A percentile compares a stretch with the other conserved stretches of the same genome.
Evolutionary conservation across 2,888 invertebrate species (phyloP).

Genomic region (Danaus chrysippus): DNA sequence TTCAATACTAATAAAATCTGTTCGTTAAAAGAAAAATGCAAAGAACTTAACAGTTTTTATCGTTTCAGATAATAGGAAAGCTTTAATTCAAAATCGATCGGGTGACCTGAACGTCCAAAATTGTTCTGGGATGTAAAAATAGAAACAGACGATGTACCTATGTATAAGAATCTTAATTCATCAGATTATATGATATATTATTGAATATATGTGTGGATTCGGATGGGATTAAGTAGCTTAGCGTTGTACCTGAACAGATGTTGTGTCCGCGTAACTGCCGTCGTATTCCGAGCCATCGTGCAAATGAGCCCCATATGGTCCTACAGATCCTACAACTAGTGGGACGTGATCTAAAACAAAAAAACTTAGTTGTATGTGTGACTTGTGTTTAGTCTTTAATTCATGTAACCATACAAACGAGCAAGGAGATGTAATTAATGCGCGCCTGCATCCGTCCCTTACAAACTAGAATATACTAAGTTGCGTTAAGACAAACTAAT

Average conservation of each 20-base stretch:
- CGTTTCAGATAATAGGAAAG: conserved; percentile 31
- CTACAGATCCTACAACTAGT: conserved; percentile 91
- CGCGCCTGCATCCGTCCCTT: conserved; percentile 71
- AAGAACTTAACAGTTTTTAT: conserved; percentile 14
- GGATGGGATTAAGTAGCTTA: conserved; percentile 15
- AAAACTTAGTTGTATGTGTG: background rate
- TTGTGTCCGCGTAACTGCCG: conserved; percentile 87
- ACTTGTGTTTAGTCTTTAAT: no score
- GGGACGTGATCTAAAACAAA: conserved; percentile 60
- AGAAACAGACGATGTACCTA: conserved; percentile 38
- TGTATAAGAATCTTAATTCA: conserved; percentile 31
- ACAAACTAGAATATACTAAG: conserved; percentile 48
- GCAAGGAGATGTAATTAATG: conserved; percentile 61
- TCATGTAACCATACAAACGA: background rate
- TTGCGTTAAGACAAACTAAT: conserved; percentile 61
- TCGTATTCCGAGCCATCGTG: conserved; percentile 96
- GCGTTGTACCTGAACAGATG: conserved; percentile 75
- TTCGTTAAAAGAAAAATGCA: conserved; percentile 14
- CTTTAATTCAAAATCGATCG: conserved; percentile 51
- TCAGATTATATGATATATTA: conserved; percentile 21
- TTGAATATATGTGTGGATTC: background rate
- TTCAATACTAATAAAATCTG: background rate
- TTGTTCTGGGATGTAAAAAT: conserved; percentile 43
- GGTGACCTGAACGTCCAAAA: conserved; percentile 42
- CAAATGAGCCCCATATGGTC: conserved; percentile 94